Percentiles rank a stretch among this genome's conserved stretches.
These are phyloP conservation scores for Himalopsyche tibetana DNA, from an alignment of 2,888 invertebrate genomes.

Conservation along the genomic window DNA sequence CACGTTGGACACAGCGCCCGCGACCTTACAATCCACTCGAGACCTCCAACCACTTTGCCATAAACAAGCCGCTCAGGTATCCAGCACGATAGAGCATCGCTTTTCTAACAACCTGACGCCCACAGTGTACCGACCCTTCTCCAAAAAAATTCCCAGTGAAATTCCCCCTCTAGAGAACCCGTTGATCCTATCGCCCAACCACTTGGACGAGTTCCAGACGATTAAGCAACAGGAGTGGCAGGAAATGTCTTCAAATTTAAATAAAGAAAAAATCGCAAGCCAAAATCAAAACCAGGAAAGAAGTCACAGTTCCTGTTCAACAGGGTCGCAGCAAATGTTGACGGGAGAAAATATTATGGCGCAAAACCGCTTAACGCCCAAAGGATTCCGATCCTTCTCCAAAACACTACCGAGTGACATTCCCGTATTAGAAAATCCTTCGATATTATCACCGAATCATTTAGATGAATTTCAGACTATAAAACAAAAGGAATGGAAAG, in stretches of 20 bases:
- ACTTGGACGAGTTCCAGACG: slow-evolving; percentile 70
- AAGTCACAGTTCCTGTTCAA: neutral
- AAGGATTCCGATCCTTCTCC: slow-evolving; percentile 72
- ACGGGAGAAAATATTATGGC: slow-evolving; percentile 64
- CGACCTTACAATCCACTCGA: slow-evolving; percentile 66
- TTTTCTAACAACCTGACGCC: slow-evolving; percentile 49
- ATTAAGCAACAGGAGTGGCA: slow-evolving; percentile 55
- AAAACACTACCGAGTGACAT: slow-evolving; percentile 68
- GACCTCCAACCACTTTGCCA: slow-evolving; percentile 6
- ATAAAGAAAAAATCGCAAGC: neutral
- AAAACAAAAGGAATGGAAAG: slow-evolving; percentile 53
- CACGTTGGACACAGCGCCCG: slow-evolving; percentile 61
- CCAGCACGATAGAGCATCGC: slow-evolving; percentile 65
- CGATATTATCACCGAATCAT: slow-evolving; percentile 71
- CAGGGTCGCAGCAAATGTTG: neutral
- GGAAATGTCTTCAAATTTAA: neutral
- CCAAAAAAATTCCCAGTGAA: slow-evolving; percentile 68
- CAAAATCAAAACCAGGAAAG: neutral
- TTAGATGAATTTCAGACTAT: slow-evolving; percentile 70
- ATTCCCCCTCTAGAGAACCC: slow-evolving; percentile 71
- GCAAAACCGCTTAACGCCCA: slow-evolving; percentile 43
- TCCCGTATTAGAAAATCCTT: slow-evolving; percentile 72
- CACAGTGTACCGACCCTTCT: slow-evolving; percentile 71
- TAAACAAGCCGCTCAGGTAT: slow-evolving; percentile 55
- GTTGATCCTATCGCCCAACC: slow-evolving; percentile 71